phyloP scores from a whole-genome alignment of 2,113 vertebrate genomes.

The Lontra canadensis region DNA sequence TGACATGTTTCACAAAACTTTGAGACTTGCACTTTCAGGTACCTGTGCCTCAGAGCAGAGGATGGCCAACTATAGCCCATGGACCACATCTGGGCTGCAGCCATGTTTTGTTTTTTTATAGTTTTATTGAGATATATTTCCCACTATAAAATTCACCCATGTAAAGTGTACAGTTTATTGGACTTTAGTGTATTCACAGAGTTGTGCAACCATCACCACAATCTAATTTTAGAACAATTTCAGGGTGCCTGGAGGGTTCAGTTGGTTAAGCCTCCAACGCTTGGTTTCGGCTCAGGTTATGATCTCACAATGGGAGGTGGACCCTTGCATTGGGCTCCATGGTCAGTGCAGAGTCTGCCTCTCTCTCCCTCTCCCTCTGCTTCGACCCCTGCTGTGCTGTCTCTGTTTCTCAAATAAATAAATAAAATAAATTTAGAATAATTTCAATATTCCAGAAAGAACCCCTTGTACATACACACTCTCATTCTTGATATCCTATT shows the following conservation, averaged over 20 bases:
- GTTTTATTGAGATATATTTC: constrained; percentile 17
- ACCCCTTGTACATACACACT: background rate
- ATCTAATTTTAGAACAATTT: constrained; percentile 32
- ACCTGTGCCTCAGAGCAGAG: background rate
- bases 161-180: background rate
- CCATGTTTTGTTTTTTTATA: background rate
- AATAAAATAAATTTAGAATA: background rate
- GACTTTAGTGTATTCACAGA: background rate
- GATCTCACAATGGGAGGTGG: background rate
- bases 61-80: background rate
- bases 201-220: background rate
- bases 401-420: background rate
- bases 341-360: background rate
- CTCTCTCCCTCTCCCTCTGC: background rate
- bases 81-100: background rate
- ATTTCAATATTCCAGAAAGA: background rate
- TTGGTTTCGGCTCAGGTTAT: background rate
- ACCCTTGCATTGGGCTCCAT: background rate
- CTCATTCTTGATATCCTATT: background rate
- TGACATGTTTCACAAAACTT: background rate
- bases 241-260: background rate
- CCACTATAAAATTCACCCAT: background rate
- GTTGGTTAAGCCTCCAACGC: background rate
- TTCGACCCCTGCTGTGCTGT: background rate
- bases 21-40: background rate